phyloP scores from a whole-genome alignment of 1,140 invertebrate genomes.

The Ridgeia piscesae region DNA sequence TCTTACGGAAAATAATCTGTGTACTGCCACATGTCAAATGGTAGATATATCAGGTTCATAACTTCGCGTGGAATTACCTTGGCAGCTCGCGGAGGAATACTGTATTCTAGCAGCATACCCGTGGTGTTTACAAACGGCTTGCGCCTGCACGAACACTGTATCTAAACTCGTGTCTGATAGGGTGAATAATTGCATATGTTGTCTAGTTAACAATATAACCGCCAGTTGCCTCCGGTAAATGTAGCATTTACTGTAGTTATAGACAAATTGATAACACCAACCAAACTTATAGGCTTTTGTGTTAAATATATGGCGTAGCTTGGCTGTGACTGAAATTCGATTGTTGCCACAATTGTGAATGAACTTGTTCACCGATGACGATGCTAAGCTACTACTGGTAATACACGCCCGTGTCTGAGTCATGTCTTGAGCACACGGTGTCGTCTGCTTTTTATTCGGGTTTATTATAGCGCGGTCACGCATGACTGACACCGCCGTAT shows the following conservation, averaged over 20 bases:
- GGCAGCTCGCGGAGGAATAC: background rate
- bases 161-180: no score
- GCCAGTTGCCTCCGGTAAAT: background rate
- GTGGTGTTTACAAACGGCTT: background rate
- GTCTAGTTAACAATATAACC: background rate
- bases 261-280: background rate
- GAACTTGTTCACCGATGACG: background rate
- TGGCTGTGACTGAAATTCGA: background rate
- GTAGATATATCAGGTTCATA: no score
- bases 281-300: background rate
- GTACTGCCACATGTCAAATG: no score
- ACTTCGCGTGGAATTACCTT: no score
- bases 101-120: no score
- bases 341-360: background rate
- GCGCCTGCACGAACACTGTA: no score
- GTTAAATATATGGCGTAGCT: background rate
- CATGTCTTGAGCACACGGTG: background rate
- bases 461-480: background rate
- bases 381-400: background rate
- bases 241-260: background rate
- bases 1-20: no score
- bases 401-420: background rate
- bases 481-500: background rate
- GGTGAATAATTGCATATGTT: background rate
- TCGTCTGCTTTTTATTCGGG: background rate